Conservation (phyloP, 1,140 invertebrate genomes). For the Apolygus lucorum region DNA sequence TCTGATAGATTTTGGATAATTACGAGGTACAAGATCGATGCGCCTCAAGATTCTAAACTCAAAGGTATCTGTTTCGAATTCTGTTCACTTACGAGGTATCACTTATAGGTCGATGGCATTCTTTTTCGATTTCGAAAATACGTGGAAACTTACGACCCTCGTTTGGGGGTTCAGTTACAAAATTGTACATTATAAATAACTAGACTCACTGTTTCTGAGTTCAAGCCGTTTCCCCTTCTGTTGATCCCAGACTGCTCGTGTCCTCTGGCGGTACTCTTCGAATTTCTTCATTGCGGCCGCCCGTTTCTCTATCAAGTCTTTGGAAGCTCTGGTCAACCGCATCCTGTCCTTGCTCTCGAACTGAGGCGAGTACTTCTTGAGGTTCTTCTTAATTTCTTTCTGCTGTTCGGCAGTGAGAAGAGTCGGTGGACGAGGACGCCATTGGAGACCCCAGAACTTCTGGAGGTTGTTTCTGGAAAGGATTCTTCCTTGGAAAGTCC, state of each 20-base stretch:
- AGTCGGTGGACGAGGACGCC: conserved; percentile 87
- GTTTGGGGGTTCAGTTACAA: no score
- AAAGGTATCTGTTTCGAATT: no score
- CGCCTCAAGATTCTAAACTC: no score
- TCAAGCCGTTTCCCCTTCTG: conserved; percentile 70
- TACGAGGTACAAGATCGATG: no score
- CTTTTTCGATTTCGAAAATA: no score
- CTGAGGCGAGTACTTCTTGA: conserved; percentile 93
- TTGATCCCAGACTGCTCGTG: conserved; percentile 61
- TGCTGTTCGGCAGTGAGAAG: conserved; percentile 70
- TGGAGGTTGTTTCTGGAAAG: conserved; percentile 76
- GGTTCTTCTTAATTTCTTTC: conserved; percentile 94
- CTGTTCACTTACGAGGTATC: no score
- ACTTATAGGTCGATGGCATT: no score
- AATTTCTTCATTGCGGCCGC: conserved; percentile 81
- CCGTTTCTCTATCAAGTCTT: conserved; percentile 92
- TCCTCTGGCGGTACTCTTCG: conserved; percentile 65
- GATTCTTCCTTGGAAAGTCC: conserved; percentile 91
- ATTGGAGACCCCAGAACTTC: conserved; percentile 88
- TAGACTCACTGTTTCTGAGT: conserved; percentile 79
- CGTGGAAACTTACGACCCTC: no score
- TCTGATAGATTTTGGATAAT: no score
- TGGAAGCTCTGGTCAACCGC: conserved; percentile 85
- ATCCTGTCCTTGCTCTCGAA: conserved; percentile 96
- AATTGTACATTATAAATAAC: no score